Evolutionary conservation across 2,888 invertebrate species (phyloP), one percentile per base, ranked within the genome.

Genomic region (Synergus gifuensis): DNA sequence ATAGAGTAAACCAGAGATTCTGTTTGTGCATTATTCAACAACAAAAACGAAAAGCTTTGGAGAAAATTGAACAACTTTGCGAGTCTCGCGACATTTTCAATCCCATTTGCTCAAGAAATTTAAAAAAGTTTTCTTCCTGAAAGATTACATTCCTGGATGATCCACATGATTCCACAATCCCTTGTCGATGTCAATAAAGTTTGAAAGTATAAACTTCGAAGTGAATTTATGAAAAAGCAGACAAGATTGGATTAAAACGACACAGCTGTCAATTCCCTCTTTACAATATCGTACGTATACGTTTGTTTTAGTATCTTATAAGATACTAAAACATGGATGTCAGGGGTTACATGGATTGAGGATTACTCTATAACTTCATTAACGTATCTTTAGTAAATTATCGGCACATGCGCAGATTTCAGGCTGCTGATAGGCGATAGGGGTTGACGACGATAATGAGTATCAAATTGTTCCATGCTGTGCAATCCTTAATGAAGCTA

Each of bases 351-450:
- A 36, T 73, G 54, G 73, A 4, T 54, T 40, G 36, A 36, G n/a
- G n/a, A 54, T 54, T 36, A 73, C 11, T 1, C 54, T 16, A 11
- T 28, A 46, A 49, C 73, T n/a, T 73, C 49, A 73, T 73, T 73
- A 73, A 28, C 69, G 22, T 28, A 69, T 73, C 36, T 73, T 49
- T 36, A 73, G 36, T 73, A 36, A 54, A 73, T 73, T 73, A 73
- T 73, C 36, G 40, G 73, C 54, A 73, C 54, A 54, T 73, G 73
- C 73, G 73, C 54, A 46, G 73, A 28, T 40, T 73, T 54, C 36
- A 69, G 46, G 69, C 49, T 73, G 49, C 49, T 16, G 73, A 54
- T 28, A 73, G 54, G 11, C 36, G 54, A 73, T 73, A 73, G 12
- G 54, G 54, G 36, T 54, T 49, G 36, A 73, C 49, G 16, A 46